Conservation (phyloP, 2,888 invertebrate genomes). For the Eupsilia transversa region DNA sequence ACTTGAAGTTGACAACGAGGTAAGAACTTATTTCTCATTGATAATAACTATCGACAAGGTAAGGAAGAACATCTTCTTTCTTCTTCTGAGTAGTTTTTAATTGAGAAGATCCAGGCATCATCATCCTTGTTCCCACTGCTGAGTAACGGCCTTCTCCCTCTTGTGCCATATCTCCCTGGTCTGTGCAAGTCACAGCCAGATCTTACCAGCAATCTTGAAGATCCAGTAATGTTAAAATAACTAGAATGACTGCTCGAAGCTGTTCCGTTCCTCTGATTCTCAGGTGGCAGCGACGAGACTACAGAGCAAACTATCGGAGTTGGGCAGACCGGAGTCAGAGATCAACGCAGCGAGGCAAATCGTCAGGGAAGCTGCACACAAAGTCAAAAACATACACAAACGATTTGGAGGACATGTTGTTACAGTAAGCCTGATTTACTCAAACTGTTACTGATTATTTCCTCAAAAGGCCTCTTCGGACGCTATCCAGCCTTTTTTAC, state of each 20-base stretch:
- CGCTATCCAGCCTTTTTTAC: neutral
- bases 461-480: too few species aligned
- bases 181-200: neutral
- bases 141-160: neutral
- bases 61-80: neutral
- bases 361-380: slow-evolving; percentile 85
- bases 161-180: too few species aligned
- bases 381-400: slow-evolving; percentile 86
- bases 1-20: slow-evolving; percentile 86
- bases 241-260: neutral
- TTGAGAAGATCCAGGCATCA: neutral
- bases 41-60: too few species aligned
- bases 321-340: slow-evolving; percentile 86
- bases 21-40: slow-evolving; percentile 48
- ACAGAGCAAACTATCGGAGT: slow-evolving; percentile 85
- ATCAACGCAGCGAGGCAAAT: slow-evolving; percentile 86
- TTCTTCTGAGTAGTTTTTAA: neutral
- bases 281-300: slow-evolving; percentile 86
- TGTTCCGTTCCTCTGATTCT: neutral
- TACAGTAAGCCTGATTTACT: slow-evolving; percentile 69
- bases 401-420: slow-evolving; percentile 84
- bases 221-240: neutral
- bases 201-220: neutral
- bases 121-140: neutral
- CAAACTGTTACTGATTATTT: neutral